Base-by-base conservation (phyloP, 2,113 vertebrate species). In the Polyodon spathula region DNA sequence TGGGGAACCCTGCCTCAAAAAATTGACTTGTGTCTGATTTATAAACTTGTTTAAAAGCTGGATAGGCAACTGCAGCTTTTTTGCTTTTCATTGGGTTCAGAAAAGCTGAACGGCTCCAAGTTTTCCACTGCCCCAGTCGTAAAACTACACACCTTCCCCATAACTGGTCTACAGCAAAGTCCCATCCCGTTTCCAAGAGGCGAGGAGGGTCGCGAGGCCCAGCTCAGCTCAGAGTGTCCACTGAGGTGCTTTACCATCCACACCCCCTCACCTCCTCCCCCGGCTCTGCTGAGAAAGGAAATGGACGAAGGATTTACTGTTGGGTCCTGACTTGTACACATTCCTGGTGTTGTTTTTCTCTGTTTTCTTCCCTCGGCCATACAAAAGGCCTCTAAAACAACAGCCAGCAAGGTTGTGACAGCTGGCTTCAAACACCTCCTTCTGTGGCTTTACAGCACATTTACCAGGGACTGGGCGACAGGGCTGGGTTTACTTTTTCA, bases 341-440 rank as follows among this genome's bases (percentile, higher is more conserved):
- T 88, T 88, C 86, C 86, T 87, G 76, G 84, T 87, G 84, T 77
- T 88, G 84, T 85, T 86, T 85, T 85, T 83, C 81, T 84, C 81
- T 79, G 82, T 37, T 75, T 84, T 69, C 77, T 84, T 84, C 85
- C 84, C 82, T 84, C 38, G 74, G 83, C 82, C 84, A 84, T 85
- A 84, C 83, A 82, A 79, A 81, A 82, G 84, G 84, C 84, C 84
- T 84, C 84, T 88, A 84, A 86, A 88, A 88, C 86, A 88, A 88
- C 86, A 88, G 86, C 76, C 82, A 84, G 84, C 84, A 83, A 88
- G 81, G 84, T 85, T 88, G 84, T 85, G 84, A 88, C 86, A 88
- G 86, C 86, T 87, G 86, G 84, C 86, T 88, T 88, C 86, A 86
- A 86, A 87, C 86, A 78, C 81, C 84, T 86, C 73, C 84, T 85